A percentile compares a stretch with the other conserved stretches of the same genome.
Conservation (phyloP, 2,113 vertebrate genomes). For the Leptobrachium leishanense region DNA sequence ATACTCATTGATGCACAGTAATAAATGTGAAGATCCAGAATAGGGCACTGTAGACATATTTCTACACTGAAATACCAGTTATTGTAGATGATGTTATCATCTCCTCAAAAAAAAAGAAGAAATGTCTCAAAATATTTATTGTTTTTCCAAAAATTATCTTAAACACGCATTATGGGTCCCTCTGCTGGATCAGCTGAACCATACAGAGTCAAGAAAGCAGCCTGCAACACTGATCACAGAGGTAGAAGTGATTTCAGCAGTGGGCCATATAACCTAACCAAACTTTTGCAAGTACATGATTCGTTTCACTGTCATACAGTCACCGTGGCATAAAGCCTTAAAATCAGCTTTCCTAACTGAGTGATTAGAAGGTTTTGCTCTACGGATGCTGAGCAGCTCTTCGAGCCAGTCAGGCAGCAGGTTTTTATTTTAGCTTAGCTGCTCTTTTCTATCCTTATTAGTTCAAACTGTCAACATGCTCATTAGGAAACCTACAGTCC, state of each 20-base stretch:
- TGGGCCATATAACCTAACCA: constrained; percentile 15
- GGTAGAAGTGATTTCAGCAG: constrained; percentile 7
- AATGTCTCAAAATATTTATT: not conserved
- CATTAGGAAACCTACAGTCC: constrained; percentile 31
- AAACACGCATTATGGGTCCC: constrained; percentile 16
- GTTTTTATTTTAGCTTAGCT: constrained; percentile 19
- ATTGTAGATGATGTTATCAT: too few species aligned
- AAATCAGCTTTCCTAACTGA: constrained; percentile 25
- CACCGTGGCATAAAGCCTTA: constrained; percentile 27
- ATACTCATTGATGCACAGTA: too few species aligned
- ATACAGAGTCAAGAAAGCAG: not conserved
- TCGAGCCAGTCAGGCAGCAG: constrained; percentile 1
- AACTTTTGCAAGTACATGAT: constrained; percentile 24
- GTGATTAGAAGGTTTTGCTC: constrained; percentile 35
- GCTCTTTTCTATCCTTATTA: constrained; percentile 33
- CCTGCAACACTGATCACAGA: not conserved
- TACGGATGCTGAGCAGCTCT: constrained; percentile 15
- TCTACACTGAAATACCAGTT: too few species aligned
- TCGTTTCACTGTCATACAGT: constrained; percentile 16
- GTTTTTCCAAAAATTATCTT: not conserved
- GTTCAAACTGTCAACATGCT: constrained; percentile 31
- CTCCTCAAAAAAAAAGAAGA: too few species aligned
- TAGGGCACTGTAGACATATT: too few species aligned
- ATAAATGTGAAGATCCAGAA: too few species aligned
- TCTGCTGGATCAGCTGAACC: constrained; percentile 19